These are phyloP conservation scores for Conomelus anceps DNA, from an alignment of 2,888 invertebrate species.

Conservation along the genomic window DNA sequence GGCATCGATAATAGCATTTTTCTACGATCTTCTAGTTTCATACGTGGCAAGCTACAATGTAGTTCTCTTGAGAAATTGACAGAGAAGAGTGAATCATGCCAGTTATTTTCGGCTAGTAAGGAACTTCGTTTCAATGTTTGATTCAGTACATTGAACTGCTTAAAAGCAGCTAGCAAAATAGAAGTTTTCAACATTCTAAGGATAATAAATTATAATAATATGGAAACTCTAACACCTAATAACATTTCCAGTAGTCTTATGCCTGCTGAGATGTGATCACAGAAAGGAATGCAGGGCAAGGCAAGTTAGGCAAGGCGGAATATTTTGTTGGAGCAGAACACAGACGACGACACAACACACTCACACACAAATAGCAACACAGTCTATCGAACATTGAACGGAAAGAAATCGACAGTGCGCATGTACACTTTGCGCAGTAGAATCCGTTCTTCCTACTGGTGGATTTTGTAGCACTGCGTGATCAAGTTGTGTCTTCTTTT, in stretches of 20 bases:
- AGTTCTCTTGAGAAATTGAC: constrained; percentile 14
- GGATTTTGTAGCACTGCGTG: no score
- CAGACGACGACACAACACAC: no score
- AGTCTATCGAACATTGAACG: no score
- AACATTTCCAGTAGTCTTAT: background rate
- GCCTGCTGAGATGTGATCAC: background rate
- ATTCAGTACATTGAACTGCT: background rate
- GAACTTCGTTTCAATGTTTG: background rate
- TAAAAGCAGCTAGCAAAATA: background rate
- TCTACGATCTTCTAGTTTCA: constrained; percentile 40
- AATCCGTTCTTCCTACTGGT: no score
- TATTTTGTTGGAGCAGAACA: no score
- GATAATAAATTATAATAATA: background rate
- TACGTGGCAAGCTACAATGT: constrained; percentile 30
- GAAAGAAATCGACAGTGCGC: no score
- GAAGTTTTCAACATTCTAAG: background rate
- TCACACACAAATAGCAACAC: no score
- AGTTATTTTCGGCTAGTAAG: background rate
- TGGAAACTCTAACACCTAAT: background rate
- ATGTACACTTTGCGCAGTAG: no score
- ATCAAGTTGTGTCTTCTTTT: no score
- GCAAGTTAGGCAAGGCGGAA: no score
- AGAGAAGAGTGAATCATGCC: background rate
- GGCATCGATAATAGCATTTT: constrained; percentile 40
- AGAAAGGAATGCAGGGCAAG: background rate